These are phyloP conservation scores for Hermodice carunculata DNA, from an alignment of 2,888 invertebrate genomes.

Conservation along the genomic window DNA sequence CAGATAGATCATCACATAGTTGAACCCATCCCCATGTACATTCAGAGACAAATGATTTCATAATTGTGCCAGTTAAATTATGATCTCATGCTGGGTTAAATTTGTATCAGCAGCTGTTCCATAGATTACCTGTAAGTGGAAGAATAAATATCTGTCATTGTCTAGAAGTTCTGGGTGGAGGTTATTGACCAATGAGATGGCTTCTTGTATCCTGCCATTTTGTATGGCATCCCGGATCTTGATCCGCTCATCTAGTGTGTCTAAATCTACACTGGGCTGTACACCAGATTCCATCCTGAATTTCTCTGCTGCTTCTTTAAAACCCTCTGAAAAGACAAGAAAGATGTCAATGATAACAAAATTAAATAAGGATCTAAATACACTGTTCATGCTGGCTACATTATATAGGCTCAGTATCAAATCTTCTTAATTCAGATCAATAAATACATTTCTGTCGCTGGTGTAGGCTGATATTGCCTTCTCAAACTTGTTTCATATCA, in stretches of 20 bases:
- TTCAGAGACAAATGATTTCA: no score
- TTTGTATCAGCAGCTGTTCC: not conserved
- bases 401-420: no score
- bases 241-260: slow-evolving; percentile 84
- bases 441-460: no score
- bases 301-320: slow-evolving; percentile 94
- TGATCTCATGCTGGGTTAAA: not conserved
- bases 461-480: no score
- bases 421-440: no score
- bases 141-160: slow-evolving; percentile 94
- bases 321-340: slow-evolving; percentile 72
- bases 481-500: no score
- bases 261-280: slow-evolving; percentile 82
- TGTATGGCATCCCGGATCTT: slow-evolving; percentile 92
- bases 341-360: no score
- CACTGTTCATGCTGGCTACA: no score
- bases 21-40: no score
- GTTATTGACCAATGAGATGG: slow-evolving; percentile 93
- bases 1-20: no score
- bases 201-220: slow-evolving; percentile 91
- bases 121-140: slow-evolving; percentile 86
- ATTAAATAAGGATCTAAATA: no score
- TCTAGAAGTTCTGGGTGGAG: slow-evolving; percentile 94
- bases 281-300: slow-evolving; percentile 95
- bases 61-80: no score